Base-by-base conservation (phyloP, 1,140 invertebrate species). In the Lepidotrigona ventralis region DNA sequence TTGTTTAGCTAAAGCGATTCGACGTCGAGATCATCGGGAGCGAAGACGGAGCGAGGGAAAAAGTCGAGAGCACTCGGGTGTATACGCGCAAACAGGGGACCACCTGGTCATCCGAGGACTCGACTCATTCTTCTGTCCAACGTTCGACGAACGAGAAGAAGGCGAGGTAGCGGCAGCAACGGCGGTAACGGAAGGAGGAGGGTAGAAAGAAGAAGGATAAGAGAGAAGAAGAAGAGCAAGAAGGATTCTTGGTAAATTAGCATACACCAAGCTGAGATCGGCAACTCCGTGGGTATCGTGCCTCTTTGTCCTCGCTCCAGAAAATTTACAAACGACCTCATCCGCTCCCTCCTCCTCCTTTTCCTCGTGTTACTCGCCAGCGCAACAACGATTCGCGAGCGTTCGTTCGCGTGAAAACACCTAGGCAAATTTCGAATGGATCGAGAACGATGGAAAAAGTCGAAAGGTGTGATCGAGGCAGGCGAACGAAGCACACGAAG, bases 101-200 rank as follows among this genome's bases (percentile, higher is more conserved):
- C 90, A 92, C 91, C 90, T 91, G 90, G 90, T 83, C 81, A 86
- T 82, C 75, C 84, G 77, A 82, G 85, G 81, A 87, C 89, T 87
- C 84, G 69, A 69, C 87, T 91, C 89, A 91, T 91, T 91, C 90
- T 90, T 85, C 88, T 88, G 90, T 90, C 86, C 72, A 71, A 85
- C 69, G 83, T 81, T 76, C 79, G 75, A 83, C 81, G 66, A 64
- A 73, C 68, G 29, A 51, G 81, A 71, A 56, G 81, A 46, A 64
- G 82, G 69, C 64, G 53, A 64, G 63, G 51, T 68, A 53, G 60
- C 83, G 58, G 15, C 84, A 86, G 83, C 87, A 70, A 33, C 11
- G 11, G 74, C 39, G 68, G 56, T 51, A 54, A 39, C 26, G 29
- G 26, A 29, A 21, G 54, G 9, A 14, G 1, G n/a, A 69, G 53